Conservation (phyloP, 2,113 vertebrate genomes). For the Plecturocebus donacophilus region DNA sequence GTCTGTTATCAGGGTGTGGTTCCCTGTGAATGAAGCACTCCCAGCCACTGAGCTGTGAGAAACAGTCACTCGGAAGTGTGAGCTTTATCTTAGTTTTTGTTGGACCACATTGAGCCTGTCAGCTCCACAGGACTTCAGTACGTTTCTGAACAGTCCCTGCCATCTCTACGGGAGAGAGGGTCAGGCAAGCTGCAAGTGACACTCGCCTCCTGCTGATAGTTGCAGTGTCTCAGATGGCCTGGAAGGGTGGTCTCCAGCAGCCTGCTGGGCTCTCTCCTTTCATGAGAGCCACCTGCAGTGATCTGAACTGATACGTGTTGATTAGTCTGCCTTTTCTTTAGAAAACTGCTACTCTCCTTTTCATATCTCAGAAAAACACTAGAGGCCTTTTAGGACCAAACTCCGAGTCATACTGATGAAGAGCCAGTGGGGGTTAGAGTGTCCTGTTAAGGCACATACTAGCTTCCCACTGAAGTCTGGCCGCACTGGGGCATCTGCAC, state of each 20-base stretch:
- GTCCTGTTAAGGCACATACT: background rate
- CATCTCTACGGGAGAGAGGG: background rate
- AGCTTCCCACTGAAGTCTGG: background rate
- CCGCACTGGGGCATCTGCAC: background rate
- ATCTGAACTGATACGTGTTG: background rate
- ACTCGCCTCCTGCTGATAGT: background rate
- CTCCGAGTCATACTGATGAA: background rate
- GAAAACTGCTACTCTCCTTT: background rate
- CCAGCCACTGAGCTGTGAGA: slow-evolving; percentile 77
- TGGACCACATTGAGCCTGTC: background rate
- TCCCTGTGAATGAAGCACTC: slow-evolving; percentile 71
- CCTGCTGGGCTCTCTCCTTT: background rate
- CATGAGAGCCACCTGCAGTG: background rate
- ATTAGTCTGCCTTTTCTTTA: background rate
- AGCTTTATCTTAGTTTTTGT: slow-evolving; percentile 64
- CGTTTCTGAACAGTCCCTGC: background rate
- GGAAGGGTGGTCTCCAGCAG: background rate
- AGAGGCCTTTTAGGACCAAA: background rate
- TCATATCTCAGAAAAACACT: background rate
- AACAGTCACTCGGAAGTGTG: slow-evolving; percentile 62
- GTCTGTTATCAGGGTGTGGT: slow-evolving; percentile 86
- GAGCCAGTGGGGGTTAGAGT: background rate
- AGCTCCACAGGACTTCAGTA: background rate
- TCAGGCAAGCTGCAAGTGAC: background rate
- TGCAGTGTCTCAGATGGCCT: background rate